Base-by-base conservation (phyloP, 2,888 invertebrate species). In the Heteropelma amictum region DNA sequence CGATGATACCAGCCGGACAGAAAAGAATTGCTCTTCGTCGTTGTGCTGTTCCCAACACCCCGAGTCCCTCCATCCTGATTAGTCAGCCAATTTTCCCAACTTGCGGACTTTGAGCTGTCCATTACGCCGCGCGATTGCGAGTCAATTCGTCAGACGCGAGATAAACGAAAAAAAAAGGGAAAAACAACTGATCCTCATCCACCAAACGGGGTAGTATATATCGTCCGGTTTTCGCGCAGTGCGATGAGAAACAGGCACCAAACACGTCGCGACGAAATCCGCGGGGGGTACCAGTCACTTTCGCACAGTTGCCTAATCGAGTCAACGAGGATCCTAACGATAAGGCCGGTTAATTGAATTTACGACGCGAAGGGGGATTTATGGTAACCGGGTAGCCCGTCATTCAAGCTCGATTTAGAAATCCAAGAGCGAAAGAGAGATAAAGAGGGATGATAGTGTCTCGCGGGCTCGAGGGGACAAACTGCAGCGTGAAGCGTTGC, bases 1-100 rank as follows among this genome's bases (percentile, higher is more conserved):
- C 82, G 80, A 28, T 83, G 83, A 65, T 82, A 83, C 81, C 82
- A 83, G 6, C 79, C 71, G 23, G 79, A 67, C 17, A 84, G 68
- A 54, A 84, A 79, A 12, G 81, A 80, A 58, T 79, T 80, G 17
- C 53, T 54, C 49, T 67, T 28, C 35, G 47, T 77, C 76, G 65
- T 77, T 75, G 28, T 79, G 79, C 80, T 42, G 14, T 51, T 56
- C 10, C 14, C 12, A 17, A 47, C 12, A 10, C 33, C 30, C 14
- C 30, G 28, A 33, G 21, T 14, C 8, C 7, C 10, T 47, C 47
- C 70, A 7, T 60, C 40, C 30, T 67, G 61, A 51, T 51, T 19
- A 1, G 14, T 58, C 10, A 35, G 56, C 68, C 63, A 76, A 64
- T 49, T 49, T 26, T 70, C 65, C 74, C 74, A 74, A 65, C 58